Conservation (phyloP, 1,140 invertebrate genomes). For the Drosophila littoralis region DNA sequence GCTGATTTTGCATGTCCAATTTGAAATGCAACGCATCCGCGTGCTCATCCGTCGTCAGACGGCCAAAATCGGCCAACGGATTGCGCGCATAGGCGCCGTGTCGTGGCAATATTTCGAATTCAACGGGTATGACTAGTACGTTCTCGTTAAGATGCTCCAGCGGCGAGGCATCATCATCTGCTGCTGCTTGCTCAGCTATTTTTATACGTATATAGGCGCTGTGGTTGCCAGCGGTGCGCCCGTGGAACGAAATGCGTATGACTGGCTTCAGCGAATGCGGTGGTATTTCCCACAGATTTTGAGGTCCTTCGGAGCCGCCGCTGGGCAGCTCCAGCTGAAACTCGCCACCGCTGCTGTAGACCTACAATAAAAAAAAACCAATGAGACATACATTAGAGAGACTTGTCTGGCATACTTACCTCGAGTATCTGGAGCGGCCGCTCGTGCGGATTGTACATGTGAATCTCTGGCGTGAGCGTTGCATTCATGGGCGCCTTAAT, state of each 20-base stretch:
- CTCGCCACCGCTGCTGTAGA: constrained; percentile 95
- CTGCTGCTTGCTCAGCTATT: constrained; percentile 55
- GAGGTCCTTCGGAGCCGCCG: constrained; percentile 89
- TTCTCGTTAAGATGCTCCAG: constrained; percentile 58
- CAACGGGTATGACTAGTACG: constrained; percentile 92
- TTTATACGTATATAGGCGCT: constrained; percentile 84
- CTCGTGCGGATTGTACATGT: constrained; percentile 97
- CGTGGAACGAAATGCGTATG: constrained; percentile 93
- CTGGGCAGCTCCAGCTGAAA: constrained; percentile 95
- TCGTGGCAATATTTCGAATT: constrained; percentile 91
- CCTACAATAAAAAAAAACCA: constrained; percentile 39
- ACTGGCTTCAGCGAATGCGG: constrained; percentile 95
- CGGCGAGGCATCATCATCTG: constrained; percentile 16
- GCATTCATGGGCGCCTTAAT: constrained; percentile 96
- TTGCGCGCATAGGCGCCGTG: constrained; percentile 91
- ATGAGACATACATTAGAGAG: neutral
- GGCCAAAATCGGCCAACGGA: constrained; percentile 93
- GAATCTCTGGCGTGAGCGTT: constrained; percentile 94
- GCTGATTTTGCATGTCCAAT: constrained; percentile 62
- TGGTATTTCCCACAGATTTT: constrained; percentile 94
- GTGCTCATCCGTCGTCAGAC: constrained; percentile 56
- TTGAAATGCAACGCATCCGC: constrained; percentile 56
- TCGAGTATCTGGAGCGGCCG: constrained; percentile 91
- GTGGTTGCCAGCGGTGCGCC: constrained; percentile 85
- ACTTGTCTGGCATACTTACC: constrained; percentile 21